Evolutionary conservation across 2,797 vertebrate genomes (phyloP), one percentile per base, ranked within the genome.

Genomic region (Sebastes flavidus): DNA sequence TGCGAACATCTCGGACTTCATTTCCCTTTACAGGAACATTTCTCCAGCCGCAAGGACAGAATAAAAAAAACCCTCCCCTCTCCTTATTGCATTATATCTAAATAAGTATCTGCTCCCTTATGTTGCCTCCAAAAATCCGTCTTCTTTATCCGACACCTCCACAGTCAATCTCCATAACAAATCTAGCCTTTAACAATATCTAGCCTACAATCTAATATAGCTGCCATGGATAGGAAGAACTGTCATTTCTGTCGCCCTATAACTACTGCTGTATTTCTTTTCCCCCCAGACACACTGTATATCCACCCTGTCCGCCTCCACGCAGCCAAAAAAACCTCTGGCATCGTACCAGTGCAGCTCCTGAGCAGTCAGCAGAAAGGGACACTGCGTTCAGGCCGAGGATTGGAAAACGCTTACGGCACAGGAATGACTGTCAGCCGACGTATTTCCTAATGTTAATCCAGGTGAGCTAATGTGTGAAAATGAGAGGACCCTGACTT

Each of bases 291-390:
- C 76, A 60, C 18, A 75, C 67, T 71, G 60, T 82, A 75, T 75
- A 80, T 81, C 78, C 25, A 36, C 78, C 84, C 85, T 83, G 89
- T 85, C 87, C 67, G 54, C 87, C 85, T 66, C 89, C 85, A 78
- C 29, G 16, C 81, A 79, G 88, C 90, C 89, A 90, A 80, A 92
- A 56, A 42, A 88, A 83, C 77, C 65, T 80, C 88, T 89, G 91
- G 90, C 91, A 73, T 54, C 2, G 27, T 32, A 75, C 78, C 89
- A 88, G 74, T 29, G 67, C 71, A 60, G 79, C 83, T 82, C 76
- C 75, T 24, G 56, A 84, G 86, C 74, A 89, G 77, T 90, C 90
- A 90, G 89, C 87, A 90, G 73, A 88, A 84, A 71, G 63, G 76
- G 80, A 88, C 87, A 82, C 32, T 1, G 78, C 84, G 75, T 72